phyloP scores from a whole-genome alignment of 2,888 invertebrate species.

The Balanococcus diminutus region DNA sequence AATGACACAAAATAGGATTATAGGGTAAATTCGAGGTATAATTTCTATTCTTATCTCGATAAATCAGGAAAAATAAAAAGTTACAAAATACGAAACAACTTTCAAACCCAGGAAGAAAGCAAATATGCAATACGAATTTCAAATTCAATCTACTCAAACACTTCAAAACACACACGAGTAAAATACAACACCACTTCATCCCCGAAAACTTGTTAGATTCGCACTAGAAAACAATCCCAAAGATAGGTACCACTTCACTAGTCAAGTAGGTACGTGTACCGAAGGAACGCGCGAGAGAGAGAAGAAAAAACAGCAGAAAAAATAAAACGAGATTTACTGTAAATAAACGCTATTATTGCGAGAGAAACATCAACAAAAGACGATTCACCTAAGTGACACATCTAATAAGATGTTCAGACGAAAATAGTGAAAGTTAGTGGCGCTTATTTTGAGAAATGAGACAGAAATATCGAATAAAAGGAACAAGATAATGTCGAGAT shows the following conservation, averaged over 20 bases:
- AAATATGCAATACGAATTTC: too few relatives aligned
- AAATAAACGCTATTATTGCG: not conserved
- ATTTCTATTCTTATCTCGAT: too few relatives aligned
- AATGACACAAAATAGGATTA: too few relatives aligned
- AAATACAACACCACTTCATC: not conserved
- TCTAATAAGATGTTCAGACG: constrained; percentile 33
- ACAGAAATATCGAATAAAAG: constrained; percentile 26
- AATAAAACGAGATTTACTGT: not conserved
- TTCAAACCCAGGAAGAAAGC: too few relatives aligned
- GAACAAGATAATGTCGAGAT: constrained; percentile 35
- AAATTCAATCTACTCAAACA: too few relatives aligned
- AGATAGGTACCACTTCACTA: not conserved
- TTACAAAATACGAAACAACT: too few relatives aligned
- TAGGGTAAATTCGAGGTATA: too few relatives aligned
- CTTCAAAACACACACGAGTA: too few relatives aligned
- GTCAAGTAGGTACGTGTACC: not conserved
- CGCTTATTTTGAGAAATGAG: constrained; percentile 40
- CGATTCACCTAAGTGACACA: constrained; percentile 40
- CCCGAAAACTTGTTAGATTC: not conserved
- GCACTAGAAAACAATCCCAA: not conserved
- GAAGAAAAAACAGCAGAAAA: not conserved
- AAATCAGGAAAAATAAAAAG: too few relatives aligned
- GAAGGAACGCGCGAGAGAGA: not conserved
- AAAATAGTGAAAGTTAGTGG: constrained; percentile 23
- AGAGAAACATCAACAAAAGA: constrained; percentile 16